Percentiles rank a stretch among this genome's conserved stretches.
Conservation (phyloP, 2,113 vertebrate species). For the Lanius collurio region DNA sequence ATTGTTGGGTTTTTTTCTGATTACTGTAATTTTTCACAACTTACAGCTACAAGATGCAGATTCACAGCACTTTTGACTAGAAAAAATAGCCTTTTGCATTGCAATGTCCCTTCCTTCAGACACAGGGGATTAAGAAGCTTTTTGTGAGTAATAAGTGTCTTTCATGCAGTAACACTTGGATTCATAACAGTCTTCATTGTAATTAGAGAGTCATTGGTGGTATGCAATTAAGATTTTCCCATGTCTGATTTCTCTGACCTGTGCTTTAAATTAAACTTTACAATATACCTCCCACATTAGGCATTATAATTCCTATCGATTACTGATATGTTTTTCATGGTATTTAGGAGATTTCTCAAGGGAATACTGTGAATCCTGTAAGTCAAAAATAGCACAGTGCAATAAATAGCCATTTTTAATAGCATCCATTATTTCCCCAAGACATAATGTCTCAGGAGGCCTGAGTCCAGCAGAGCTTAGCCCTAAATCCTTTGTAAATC, state of each 20-base stretch:
- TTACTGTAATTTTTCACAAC: background rate
- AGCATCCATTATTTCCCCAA: background rate
- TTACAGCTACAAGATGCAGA: background rate
- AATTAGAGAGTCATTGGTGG: conserved; percentile 3
- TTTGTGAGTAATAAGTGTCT: conserved; percentile 14
- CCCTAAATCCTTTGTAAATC: background rate
- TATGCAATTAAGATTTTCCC: background rate
- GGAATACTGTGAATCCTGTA: background rate
- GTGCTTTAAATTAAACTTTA: background rate
- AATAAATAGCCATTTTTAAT: conserved; percentile 37
- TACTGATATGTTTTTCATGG: background rate
- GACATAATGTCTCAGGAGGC: background rate
- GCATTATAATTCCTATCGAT: background rate
- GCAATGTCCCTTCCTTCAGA: background rate
- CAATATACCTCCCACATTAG: background rate
- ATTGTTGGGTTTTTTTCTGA: background rate
- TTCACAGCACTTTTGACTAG: background rate
- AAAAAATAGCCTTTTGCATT: background rate
- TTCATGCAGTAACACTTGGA: background rate
- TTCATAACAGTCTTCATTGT: background rate
- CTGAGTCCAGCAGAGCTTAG: background rate
- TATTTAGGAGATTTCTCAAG: conserved; percentile 15
- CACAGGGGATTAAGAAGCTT: background rate
- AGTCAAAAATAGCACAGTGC: background rate
- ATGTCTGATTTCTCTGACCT: conserved; percentile 8